Base-by-base conservation (phyloP, 1,140 invertebrate species). In the Euwallacea similis region DNA sequence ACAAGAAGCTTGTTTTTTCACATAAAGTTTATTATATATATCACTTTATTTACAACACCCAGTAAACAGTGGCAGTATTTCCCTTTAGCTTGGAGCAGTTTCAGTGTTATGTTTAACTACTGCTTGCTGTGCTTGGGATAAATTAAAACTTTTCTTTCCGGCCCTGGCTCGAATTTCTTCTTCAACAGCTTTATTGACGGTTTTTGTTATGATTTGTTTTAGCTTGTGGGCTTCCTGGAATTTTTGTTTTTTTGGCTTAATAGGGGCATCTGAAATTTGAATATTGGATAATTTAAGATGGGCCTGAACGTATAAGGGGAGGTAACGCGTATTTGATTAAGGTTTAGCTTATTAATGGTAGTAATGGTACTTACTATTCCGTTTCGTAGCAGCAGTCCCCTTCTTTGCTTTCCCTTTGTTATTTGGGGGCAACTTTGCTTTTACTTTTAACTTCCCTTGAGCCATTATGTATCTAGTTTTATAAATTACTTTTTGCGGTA, bases 371-470 rank as follows among this genome's bases (percentile, higher is more conserved):
- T 66, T 55, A 86, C 85, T 88, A 68, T 82, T 77, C 75, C 87
- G 80, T 64, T 84, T 82, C 67, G 86, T 84, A 15, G 83, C 79
- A 3, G 83, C 80, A 47, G 77, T 69, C 10, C 79, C 82, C 71
- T 85, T 84, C 44, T 83, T 82, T 68, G 82, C 86, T 70, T 85
- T 85, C 1, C 66, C 73, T 87, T 85, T 42, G 80, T 50, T 76
- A 8, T 77, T 75, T 11, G 79, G 69, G 2, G 86, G 87, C 10
- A 85, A 42, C 75, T 88, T 87, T 0, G 84, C 75, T 77, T 88
- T 87, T 6, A 84, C 82, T 80, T 88, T 88, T 58, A 87, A 80
- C 76, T 88, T 88, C 68, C 87, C 86, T 78, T 88, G 87, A 0
- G 85, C 81, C 87, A 88, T 88, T 33, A 33, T 33, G 21, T 33